phyloP scores from a whole-genome alignment of 2,797 vertebrate genomes.

The Tinamus major region DNA sequence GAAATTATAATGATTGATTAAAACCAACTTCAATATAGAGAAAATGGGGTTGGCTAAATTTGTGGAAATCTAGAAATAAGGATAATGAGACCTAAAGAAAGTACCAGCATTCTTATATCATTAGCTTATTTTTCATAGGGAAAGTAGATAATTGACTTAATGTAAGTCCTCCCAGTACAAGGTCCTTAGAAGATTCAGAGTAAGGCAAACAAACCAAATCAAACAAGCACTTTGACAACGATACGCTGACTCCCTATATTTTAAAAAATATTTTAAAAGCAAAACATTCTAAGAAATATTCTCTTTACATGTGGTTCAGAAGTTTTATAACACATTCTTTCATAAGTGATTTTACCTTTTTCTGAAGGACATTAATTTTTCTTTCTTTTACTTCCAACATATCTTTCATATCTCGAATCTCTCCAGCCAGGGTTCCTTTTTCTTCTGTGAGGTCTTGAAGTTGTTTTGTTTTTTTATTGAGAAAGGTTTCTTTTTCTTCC shows the following conservation, averaged over 20 bases:
- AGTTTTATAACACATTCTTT: not conserved
- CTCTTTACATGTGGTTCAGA: not conserved
- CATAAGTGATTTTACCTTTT: constrained; percentile 87
- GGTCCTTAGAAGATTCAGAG: not conserved
- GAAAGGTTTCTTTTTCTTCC: constrained; percentile 98
- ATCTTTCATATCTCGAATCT: constrained; percentile 99
- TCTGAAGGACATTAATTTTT: constrained; percentile 98
- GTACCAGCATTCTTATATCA: not conserved
- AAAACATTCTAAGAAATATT: not conserved
- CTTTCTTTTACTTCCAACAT: constrained; percentile 99
- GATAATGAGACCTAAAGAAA: not conserved
- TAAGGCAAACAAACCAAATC: not conserved
- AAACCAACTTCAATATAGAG: not conserved
- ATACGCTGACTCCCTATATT: not conserved
- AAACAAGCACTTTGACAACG: not conserved
- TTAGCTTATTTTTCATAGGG: not conserved
- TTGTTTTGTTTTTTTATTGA: constrained; percentile 99
- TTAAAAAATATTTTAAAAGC: not conserved
- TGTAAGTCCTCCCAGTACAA: not conserved
- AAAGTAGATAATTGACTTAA: not conserved
- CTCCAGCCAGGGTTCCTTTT: constrained; percentile 96
- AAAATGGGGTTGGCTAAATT: not conserved
- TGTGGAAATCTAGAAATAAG: constrained; percentile 14
- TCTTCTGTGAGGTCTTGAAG: constrained; percentile 98
- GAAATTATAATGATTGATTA: not conserved